Base-by-base conservation (phyloP, 2,888 invertebrate species). In the Cyclophora albipunctata region DNA sequence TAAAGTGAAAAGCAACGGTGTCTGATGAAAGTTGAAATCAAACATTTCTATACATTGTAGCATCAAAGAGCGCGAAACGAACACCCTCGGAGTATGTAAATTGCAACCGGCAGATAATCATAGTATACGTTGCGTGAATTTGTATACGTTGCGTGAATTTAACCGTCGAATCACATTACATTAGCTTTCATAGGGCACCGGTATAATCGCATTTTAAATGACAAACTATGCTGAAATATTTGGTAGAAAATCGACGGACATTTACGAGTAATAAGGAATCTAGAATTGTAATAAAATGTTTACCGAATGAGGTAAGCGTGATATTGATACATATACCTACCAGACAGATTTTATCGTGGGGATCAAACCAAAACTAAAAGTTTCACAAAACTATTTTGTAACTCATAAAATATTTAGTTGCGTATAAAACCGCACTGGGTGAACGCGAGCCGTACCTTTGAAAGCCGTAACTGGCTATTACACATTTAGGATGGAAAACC, bases 381-480 rank as follows among this genome's bases (percentile, higher is more conserved):
- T 73, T 77, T 72, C 63, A 67, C 67, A 61, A 60, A 84, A 84
- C 80, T 81, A 82, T 83, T 83, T 80, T 75, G 80, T 75, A 80
- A 81, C 81, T 84, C 75, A 84, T 85, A 81, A 82, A 83, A 84
- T 84, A 83, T 84, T 84, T 78, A 77, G 78, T 77, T 79, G 67
- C 71, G 78, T 80, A 79, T 75, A 79, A 83, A 83, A 83, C 84
- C 85, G 63, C 85, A 83, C 64, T 73, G 68, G 66, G 63, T 66
- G 71, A 75, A 72, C 75, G 65, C 73, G 67, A 65, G 66, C 68
- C 67, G 67, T 78, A 77, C 81, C 81, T 84, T 81, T 82, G 72
- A 81, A 84, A 81, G 75, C 78, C 73, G 74, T 76, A 78, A 78
- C 81, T 75, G 73, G 74, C 79, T 80, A 78, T 73, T 77, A 81